Base-by-base conservation (phyloP, 2,888 invertebrate genomes). In the Osedax frankpressi region DNA sequence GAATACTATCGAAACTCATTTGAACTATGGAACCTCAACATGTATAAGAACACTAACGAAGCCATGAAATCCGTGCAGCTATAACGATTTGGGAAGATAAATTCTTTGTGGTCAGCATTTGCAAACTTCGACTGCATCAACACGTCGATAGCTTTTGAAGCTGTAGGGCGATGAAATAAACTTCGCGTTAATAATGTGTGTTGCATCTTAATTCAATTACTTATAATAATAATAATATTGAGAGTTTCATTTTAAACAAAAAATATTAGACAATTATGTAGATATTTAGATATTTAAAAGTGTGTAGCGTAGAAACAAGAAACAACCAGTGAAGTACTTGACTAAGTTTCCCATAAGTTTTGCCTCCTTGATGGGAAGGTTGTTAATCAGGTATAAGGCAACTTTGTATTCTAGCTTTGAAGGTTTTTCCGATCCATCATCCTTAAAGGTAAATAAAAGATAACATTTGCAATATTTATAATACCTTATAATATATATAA, bases 291-390 rank as follows among this genome's bases (percentile, higher is more conserved):
- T 44, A 19, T 44, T 11, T 19, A 44, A 19, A 11, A 19, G 44
- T 44, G 44, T 44, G 44, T n/a, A n/a, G n/a, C n/a, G n/a, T n/a
- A n/a, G n/a, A n/a, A n/a, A n/a, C n/a, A n/a, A n/a, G n/a, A n/a
- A n/a, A 11, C 6, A 11, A 89, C 94, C 93, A 78, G 93, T 93
- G 82, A 97, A 97, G 86, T 95, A 97, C 84, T 94, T 93, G 14
- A 97, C 96, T 85, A 93, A 91, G 84, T 97, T 96, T 82, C 92
- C 93, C 71, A 95, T 88, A 83, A 97, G 93, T 85, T 94, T 95
- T 0, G 95, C 96, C 84, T 92, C 93, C 86, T 96, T 95, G 1
- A 91, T 91, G 44, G 92, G 93, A 28, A 95, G 90, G 86, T 94
- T 94, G 78, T 92, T 92, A 73, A 93, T 90, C 79, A 98, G 87